These are phyloP conservation scores for Tachina lurida DNA, from an alignment of 2,888 invertebrate species.

Conservation along the genomic window DNA sequence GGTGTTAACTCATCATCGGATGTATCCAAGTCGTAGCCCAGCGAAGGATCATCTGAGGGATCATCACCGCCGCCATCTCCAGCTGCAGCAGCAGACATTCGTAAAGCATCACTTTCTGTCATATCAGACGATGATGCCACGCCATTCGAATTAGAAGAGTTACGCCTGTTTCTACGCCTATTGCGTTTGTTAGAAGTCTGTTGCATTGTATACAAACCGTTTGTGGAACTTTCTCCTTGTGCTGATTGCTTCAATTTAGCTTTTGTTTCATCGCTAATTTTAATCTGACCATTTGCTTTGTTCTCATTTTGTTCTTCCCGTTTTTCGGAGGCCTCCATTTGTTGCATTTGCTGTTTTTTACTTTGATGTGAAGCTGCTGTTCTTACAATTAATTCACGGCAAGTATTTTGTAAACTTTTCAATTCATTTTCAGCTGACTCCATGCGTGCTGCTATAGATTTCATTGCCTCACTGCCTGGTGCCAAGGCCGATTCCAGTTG, in stretches of 20 bases:
- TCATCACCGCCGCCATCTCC: slow-evolving; percentile 76
- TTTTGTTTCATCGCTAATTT: slow-evolving; percentile 51
- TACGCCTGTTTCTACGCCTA: slow-evolving; percentile 73
- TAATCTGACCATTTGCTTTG: slow-evolving; percentile 62
- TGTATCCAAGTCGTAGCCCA: slow-evolving; percentile 75
- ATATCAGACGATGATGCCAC: slow-evolving; percentile 23
- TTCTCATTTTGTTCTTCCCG: slow-evolving; percentile 52
- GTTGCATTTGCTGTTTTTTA: slow-evolving; percentile 75
- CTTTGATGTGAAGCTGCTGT: slow-evolving; percentile 82
- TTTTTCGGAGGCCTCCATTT: slow-evolving; percentile 58
- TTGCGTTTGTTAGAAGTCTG: slow-evolving; percentile 60
- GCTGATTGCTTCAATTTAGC: slow-evolving; percentile 46
- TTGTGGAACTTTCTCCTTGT: slow-evolving; percentile 37
- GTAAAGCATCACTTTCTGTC: slow-evolving; percentile 43
- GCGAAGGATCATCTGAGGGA: slow-evolving; percentile 78
- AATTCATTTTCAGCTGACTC: slow-evolving; percentile 88
- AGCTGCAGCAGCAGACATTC: slow-evolving; percentile 65
- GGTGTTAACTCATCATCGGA: slow-evolving; percentile 72
- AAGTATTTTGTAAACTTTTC: slow-evolving; percentile 86
- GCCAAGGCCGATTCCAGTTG: slow-evolving; percentile 86
- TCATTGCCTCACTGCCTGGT: slow-evolving; percentile 87
- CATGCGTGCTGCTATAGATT: slow-evolving; percentile 86
- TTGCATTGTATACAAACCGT: slow-evolving; percentile 34
- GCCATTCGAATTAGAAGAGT: slow-evolving; percentile 35
- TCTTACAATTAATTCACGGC: slow-evolving; percentile 85